Evolutionary conservation across 1,140 invertebrate species (phyloP), one percentile per base, ranked within the genome.

Genomic region (Melitaea cinxia): DNA sequence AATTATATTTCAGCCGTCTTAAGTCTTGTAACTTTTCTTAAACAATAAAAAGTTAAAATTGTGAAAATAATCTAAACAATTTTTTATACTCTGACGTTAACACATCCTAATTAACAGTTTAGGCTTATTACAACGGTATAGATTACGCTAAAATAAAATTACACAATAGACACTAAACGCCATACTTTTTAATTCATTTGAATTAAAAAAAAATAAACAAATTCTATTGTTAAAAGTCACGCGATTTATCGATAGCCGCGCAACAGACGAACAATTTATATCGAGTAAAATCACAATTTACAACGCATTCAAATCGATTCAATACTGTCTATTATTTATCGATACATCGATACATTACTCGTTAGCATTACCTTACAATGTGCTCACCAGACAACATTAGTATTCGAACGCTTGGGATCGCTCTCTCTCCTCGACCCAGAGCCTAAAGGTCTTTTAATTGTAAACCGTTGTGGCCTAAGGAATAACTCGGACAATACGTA

Each of bases 371-470:
- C 42, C 42, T 5, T 47, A 47, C 42, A 47, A 47, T 47, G 21
- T 23, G 21, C 52, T 15, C 10, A n/a, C 17, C 52, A 6, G 21
- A 35, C 35, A 39, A 17, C 21, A 57, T 45, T 45, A 45, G 37
- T 24, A 57, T 39, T 39, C 42, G 28, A 57, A 57, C 15, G 47
- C 26, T 45, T 47, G 10, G 52, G 15, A 14, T 1, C 24, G 0
- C 12, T 37, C 49, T 62, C 60, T 62, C 60, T 62, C 37, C 9
- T 17, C 52, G 50, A 54, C 50, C 60, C 14, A 45, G 17, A 45
- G 55, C 55, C 55, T 47, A 53, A 37, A 47, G 60, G 60, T 62
- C 17, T 55, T 54, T 62, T 54, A 62, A 52, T 62, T 45, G 28
- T 10, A 33, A 24, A 61, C 58, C 58, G 58, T 52, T 52, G 30